phyloP scores from a whole-genome alignment of 2,113 vertebrate species.

The Panurus biarmicus region DNA sequence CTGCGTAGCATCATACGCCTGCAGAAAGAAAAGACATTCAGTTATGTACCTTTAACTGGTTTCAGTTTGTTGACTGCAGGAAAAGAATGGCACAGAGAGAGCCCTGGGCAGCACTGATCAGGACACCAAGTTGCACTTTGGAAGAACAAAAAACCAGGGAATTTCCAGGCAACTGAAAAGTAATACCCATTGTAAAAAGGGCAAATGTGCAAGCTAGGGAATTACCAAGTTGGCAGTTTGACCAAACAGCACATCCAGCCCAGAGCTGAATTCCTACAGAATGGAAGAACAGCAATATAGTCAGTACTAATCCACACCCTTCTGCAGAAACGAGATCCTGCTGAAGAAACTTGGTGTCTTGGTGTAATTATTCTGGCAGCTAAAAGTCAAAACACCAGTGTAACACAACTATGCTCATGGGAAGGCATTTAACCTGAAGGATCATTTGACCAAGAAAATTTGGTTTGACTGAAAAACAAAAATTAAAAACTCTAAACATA shows the following conservation, averaged over 20 bases:
- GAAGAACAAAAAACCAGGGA: background rate
- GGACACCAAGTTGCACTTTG: background rate
- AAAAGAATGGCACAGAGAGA: background rate
- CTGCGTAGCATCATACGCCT: slow-evolving; percentile 88
- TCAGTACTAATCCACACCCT: background rate
- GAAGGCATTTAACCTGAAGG: background rate
- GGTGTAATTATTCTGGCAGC: background rate
- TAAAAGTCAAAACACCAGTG: background rate
- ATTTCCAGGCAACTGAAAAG: background rate
- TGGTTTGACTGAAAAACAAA: background rate
- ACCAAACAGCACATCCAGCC: background rate
- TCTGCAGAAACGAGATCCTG: background rate
- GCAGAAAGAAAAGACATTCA: background rate
- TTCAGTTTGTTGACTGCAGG: background rate
- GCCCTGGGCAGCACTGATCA: background rate
- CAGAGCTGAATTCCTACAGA: background rate
- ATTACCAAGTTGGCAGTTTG: background rate
- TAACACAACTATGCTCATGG: background rate
- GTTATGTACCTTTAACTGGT: background rate
- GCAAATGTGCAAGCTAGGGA: background rate
- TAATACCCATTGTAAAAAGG: background rate
- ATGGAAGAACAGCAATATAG: background rate
- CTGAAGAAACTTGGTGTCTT: background rate
- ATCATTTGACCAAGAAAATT: background rate
- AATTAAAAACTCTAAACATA: background rate